A percentile compares a stretch with the other conserved stretches of the same genome.
These are phyloP conservation scores for Lanius collurio DNA, from an alignment of 2,113 vertebrate genomes.

Conservation along the genomic window DNA sequence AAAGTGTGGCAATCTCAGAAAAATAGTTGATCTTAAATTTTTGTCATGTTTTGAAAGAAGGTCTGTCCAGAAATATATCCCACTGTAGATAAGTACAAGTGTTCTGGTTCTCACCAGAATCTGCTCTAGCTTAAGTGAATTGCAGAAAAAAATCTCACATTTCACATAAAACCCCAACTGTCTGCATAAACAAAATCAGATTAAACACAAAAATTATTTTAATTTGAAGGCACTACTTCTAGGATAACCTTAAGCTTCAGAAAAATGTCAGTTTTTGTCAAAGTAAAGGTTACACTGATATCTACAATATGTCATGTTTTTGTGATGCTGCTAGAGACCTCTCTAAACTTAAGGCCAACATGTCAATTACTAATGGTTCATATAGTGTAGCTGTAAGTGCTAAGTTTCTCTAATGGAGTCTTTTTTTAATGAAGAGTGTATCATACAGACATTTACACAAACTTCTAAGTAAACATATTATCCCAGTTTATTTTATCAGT, in stretches of 20 bases:
- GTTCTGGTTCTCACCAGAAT: neutral
- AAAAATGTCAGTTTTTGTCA: neutral
- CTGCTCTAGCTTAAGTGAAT: neutral
- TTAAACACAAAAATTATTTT: neutral
- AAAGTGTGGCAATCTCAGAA: neutral
- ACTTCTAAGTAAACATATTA: neutral
- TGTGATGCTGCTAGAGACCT: neutral
- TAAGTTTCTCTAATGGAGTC: neutral
- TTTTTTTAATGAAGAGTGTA: neutral
- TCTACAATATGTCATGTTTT: neutral
- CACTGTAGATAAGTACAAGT: neutral
- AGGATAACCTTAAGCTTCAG: neutral
- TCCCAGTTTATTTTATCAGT: neutral
- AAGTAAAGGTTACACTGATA: neutral
- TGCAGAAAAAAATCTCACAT: neutral
- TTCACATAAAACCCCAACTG: neutral
- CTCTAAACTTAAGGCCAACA: neutral
- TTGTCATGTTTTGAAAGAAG: neutral
- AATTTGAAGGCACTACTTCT: neutral
- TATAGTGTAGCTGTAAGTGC: neutral
- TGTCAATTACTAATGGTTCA: neutral
- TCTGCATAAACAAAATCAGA: rapidly evolving
- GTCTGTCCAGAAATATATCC: neutral
- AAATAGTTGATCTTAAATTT: neutral
- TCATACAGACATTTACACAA: neutral